Percentiles rank a stretch among this genome's conserved stretches.
phyloP scores from a whole-genome alignment of 2,888 invertebrate genomes.

The Nemotelus nigrinus region DNA sequence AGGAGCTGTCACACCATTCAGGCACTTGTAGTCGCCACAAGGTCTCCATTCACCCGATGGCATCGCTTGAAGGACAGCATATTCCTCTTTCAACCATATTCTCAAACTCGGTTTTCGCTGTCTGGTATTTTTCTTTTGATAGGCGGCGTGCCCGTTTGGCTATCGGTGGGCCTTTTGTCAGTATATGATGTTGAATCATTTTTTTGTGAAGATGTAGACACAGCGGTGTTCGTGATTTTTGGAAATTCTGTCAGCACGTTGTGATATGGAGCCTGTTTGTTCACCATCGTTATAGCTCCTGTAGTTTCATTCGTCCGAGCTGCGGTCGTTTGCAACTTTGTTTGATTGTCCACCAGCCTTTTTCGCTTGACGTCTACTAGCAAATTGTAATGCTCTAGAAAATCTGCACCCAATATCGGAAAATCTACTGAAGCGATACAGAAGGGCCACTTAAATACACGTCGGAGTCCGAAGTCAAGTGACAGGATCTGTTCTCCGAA shows the following conservation, averaged over 20 bases:
- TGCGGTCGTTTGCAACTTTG: background rate
- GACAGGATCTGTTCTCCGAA: background rate
- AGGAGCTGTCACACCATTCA: slow-evolving; percentile 52
- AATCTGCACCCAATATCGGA: slow-evolving; percentile 17
- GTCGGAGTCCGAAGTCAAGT: background rate
- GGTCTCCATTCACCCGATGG: slow-evolving; percentile 55
- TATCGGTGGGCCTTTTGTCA: slow-evolving; percentile 10
- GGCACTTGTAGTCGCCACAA: slow-evolving; percentile 57
- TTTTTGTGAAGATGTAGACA: background rate
- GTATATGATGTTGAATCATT: background rate
- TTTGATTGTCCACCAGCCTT: background rate
- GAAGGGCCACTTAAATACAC: no score
- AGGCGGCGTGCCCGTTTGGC: background rate
- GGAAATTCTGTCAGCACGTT: background rate
- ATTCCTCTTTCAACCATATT: slow-evolving; percentile 54
- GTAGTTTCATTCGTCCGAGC: background rate
- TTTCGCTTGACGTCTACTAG: background rate
- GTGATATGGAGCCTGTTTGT: background rate
- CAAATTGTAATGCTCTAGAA: background rate
- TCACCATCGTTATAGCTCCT: background rate
- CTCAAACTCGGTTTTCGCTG: background rate
- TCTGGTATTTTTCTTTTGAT: background rate
- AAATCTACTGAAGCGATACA: background rate
- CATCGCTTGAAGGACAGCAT: slow-evolving; percentile 59
- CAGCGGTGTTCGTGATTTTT: background rate